These are phyloP conservation scores for Heliconius ethilla DNA, from an alignment of 2,888 invertebrate species.

Conservation along the genomic window DNA sequence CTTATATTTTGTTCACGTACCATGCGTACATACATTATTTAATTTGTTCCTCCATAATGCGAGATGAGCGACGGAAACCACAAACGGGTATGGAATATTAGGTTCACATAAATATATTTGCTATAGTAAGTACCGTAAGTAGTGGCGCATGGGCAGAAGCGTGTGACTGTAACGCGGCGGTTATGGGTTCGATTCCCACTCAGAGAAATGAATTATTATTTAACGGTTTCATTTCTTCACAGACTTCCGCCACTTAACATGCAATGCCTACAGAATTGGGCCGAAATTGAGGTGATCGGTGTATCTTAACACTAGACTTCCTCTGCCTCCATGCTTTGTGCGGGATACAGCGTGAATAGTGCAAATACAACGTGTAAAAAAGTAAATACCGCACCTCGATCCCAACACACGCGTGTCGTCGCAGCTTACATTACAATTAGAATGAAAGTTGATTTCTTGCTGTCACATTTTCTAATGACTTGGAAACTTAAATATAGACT, in stretches of 20 bases:
- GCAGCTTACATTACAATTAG: slow-evolving; percentile 21
- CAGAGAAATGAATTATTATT: no score
- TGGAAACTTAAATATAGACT: neutral
- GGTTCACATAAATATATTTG: neutral
- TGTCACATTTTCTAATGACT: slow-evolving; percentile 10
- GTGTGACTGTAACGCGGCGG: no score
- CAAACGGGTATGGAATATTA: neutral
- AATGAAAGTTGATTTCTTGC: slow-evolving; percentile 16
- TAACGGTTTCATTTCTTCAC: no score
- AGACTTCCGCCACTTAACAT: no score
- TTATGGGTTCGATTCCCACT: no score
- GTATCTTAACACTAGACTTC: no score
- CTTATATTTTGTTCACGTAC: neutral
- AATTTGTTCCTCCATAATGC: neutral
- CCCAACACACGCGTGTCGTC: neutral
- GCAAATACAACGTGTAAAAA: no score
- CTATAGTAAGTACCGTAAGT: neutral
- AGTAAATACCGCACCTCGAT: neutral
- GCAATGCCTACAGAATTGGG: no score
- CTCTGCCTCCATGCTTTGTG: no score
- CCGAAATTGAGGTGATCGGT: no score
- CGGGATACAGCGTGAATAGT: no score
- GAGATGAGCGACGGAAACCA: neutral
- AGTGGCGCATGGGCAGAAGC: no score
- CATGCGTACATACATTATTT: neutral